phyloP scores from a whole-genome alignment of 2,797 vertebrate species.

The Ctenosaura bakeri region DNA sequence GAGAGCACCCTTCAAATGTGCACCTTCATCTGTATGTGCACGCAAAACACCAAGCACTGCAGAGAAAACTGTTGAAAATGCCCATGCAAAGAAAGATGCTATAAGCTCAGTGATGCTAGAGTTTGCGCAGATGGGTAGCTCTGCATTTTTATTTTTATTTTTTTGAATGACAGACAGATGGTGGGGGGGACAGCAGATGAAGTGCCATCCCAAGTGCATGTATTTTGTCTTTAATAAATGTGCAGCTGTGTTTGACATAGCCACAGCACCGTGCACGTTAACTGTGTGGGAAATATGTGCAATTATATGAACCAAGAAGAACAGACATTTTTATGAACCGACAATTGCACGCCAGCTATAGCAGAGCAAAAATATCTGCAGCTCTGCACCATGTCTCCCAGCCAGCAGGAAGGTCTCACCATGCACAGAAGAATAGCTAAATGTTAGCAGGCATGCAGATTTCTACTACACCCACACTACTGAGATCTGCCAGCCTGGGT shows the following conservation, averaged over 20 bases:
- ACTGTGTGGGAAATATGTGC: constrained; percentile 18
- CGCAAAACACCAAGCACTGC: not conserved
- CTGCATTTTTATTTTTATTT: not conserved
- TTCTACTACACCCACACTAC: constrained; percentile 58
- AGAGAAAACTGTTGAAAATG: not conserved
- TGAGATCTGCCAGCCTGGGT: constrained; percentile 60
- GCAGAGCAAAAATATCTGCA: constrained; percentile 32
- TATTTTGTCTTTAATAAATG: constrained; percentile 44
- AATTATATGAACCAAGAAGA: constrained; percentile 21
- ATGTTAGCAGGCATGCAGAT: constrained; percentile 46
- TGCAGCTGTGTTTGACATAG: constrained; percentile 18
- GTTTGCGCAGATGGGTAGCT: constrained; percentile 22
- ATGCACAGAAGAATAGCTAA: constrained; percentile 27
- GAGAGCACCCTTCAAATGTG: not conserved
- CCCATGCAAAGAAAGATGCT: constrained; percentile 1
- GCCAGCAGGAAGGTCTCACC: not conserved
- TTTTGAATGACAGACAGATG: constrained; percentile 39
- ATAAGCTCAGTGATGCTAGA: not conserved
- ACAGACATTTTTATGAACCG: not conserved
- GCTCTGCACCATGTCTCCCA: not conserved
- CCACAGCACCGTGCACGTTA: constrained; percentile 1
- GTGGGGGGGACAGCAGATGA: constrained; percentile 26
- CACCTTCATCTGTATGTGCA: not conserved
- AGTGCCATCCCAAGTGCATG: constrained; percentile 13
- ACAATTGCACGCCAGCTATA: not conserved